Conservation (phyloP, 2,888 invertebrate genomes). For the Sabellastarte sp. region DNA sequence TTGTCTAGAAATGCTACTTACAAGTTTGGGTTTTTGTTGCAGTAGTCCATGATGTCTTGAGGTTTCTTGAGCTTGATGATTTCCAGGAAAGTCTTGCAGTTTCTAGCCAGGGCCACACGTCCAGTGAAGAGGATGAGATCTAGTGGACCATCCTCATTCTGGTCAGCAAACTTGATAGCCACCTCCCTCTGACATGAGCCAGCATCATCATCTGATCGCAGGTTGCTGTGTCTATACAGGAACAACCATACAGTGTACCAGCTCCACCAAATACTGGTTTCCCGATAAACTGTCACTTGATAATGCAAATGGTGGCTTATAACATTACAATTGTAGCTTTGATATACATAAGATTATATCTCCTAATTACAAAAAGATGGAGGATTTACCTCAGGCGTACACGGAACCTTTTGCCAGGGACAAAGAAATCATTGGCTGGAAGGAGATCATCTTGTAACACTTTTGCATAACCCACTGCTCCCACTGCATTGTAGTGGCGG, state of each 20-base stretch:
- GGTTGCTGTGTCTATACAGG: conserved; percentile 31
- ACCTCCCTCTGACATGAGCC: conserved; percentile 24
- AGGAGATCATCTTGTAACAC: conserved; percentile 16
- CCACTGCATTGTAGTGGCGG: conserved; percentile 26
- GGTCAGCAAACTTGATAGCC: conserved; percentile 31
- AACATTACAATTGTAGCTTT: no score
- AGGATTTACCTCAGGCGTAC: conserved; percentile 24
- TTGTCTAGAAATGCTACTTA: conserved; percentile 16
- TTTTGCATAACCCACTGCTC: conserved; percentile 29
- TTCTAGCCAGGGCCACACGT: conserved; percentile 19
- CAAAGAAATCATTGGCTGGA: conserved; percentile 31
- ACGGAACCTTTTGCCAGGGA: conserved; percentile 22
- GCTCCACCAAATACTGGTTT: no score
- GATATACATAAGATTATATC: no score
- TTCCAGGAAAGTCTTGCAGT: conserved; percentile 22
- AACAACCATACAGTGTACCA: no score
- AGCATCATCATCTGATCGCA: conserved; percentile 29
- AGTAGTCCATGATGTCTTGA: conserved; percentile 14
- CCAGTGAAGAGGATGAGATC: conserved; percentile 30
- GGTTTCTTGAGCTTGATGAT: conserved; percentile 15
- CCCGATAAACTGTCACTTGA: no score
- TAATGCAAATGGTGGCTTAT: no score
- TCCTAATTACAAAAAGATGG: no score
- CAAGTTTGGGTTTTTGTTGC: conserved; percentile 27
- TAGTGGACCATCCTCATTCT: conserved; percentile 34